Base-by-base conservation (phyloP, 1,140 invertebrate genomes). In the Bombus fervidus region DNA sequence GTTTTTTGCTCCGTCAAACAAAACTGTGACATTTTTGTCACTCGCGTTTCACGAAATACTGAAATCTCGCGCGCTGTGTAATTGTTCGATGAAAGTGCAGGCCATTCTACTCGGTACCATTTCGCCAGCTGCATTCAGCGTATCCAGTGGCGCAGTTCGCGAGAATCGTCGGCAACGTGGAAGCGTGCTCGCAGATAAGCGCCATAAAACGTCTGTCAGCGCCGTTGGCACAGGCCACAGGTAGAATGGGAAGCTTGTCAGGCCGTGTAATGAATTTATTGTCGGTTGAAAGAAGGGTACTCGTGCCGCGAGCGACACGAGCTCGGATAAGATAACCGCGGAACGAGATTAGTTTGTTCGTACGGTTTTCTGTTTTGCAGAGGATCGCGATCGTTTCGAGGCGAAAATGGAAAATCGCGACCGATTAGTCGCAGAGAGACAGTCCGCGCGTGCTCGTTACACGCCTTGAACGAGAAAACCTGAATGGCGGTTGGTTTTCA, bases 181-280 rank as follows among this genome's bases (percentile, higher is more conserved):
- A 22, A 28, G 28, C 62, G 2, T 15, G 28, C 68, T 25, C 73
- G 73, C 10, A 72, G 85, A 86, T 83, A 86, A 86, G 85, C 85
- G 72, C 15, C 53, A 43, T 83, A 74, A 86, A 77, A 71, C 41
- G 81, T 78, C 81, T 83, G 85, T 86, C 84, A 86, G 47, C 69
- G 71, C 12, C 41, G 73, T 41, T 72, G 62, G 59, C 15, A 53
- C 37, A 18, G n/a, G 22, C 72, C 72, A 28, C n/a, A 62, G 31
- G 15, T 64, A 5, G 53, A 41, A 34, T 15, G 31, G 31, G n/a
- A 22, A 1, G n/a, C 73, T 69, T 62, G 81, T 86, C 85, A 43
- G 69, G 13, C 75, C n/a, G n/a, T 37, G 74, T 74, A 79, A 86
- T 84, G 81, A 86, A 86, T 86, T 86, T 86, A 86, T 86, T 74